These are phyloP conservation scores for Pentalonia nigronervosa DNA, from an alignment of 1,140 invertebrate species.

Conservation along the genomic window DNA sequence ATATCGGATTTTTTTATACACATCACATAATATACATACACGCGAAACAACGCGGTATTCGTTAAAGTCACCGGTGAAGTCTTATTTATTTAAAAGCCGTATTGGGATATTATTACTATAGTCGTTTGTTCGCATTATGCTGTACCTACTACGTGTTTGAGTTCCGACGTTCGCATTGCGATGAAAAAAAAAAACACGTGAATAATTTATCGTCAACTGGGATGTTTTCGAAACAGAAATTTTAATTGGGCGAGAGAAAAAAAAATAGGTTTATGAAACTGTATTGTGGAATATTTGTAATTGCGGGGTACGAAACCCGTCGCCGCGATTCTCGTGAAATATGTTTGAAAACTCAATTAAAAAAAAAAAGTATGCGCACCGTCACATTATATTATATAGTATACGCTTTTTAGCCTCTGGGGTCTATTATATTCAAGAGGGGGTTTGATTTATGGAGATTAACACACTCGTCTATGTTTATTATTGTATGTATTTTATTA, in stretches of 20 bases:
- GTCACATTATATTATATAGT: background rate
- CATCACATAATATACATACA: background rate
- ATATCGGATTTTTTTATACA: background rate
- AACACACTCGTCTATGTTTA: background rate
- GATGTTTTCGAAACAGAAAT: background rate
- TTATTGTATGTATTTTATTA: background rate
- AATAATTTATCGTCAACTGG: constrained; percentile 13
- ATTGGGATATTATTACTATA: background rate
- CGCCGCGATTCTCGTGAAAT: background rate
- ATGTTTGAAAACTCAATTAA: constrained; percentile 48
- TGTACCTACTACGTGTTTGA: background rate
- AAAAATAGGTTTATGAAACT: background rate
- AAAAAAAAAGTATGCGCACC: background rate
- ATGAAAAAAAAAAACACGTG: background rate
- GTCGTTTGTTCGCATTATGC: background rate
- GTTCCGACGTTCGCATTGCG: background rate
- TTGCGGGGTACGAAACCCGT: background rate
- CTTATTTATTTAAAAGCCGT: background rate
- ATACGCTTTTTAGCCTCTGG: background rate
- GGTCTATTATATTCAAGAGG: constrained; percentile 31
- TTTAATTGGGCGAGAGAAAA: constrained; percentile 40
- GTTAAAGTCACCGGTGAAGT: constrained; percentile 10
- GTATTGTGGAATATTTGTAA: background rate
- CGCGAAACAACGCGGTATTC: background rate
- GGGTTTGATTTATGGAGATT: constrained; percentile 44